A percentile compares a stretch with the other conserved stretches of the same genome.
Evolutionary conservation across 2,797 vertebrate genomes (phyloP).

Genomic region (Florisuga fusca): DNA sequence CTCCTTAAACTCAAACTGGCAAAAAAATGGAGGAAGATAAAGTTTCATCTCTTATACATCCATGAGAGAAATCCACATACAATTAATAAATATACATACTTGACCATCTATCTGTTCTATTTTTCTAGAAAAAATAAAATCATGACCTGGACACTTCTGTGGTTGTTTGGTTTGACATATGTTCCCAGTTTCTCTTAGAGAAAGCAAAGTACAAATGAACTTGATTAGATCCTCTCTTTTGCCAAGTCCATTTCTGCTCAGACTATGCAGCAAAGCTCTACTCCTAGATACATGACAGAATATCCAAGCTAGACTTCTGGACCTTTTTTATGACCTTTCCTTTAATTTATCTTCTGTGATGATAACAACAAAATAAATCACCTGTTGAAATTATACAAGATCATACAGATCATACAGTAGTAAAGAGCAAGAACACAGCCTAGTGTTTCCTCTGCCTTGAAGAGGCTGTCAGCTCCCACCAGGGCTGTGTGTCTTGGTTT

Average conservation of each 20-base stretch:
- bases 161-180: conserved; percentile 24
- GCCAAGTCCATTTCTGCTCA: neutral
- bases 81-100: neutral
- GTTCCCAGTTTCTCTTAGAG: neutral
- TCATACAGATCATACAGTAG: neutral
- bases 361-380: conserved; percentile 26
- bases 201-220: conserved; percentile 39
- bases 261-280: neutral
- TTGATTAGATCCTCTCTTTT: conserved; percentile 7
- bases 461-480: neutral
- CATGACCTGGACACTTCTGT: neutral
- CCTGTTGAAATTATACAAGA: neutral
- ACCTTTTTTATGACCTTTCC: neutral
- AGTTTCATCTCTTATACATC: neutral
- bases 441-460: neutral
- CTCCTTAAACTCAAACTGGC: neutral
- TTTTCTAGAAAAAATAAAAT: conserved; percentile 39
- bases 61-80: neutral
- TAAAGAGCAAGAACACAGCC: neutral
- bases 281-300: neutral
- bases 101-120: neutral
- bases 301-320: neutral
- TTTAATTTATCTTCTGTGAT: conserved; percentile 28
- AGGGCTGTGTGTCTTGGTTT: neutral
- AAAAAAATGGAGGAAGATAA: neutral